phyloP scores from a whole-genome alignment of 2,888 invertebrate genomes.

The Tiphia femorata region DNA sequence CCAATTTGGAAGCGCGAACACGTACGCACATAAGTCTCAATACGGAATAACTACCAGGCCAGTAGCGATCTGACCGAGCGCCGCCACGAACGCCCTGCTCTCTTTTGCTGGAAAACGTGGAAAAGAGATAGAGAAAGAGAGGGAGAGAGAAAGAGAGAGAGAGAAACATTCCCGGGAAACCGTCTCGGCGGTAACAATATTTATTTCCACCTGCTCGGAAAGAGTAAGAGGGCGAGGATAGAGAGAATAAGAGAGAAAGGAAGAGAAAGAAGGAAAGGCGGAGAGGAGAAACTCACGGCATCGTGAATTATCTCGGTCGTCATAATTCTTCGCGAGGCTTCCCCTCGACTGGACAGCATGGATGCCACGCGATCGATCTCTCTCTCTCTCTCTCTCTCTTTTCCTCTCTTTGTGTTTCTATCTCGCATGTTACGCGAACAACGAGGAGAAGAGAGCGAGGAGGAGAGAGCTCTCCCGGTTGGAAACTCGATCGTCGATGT shows the following conservation, averaged over 20 bases:
- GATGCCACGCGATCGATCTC: neutral
- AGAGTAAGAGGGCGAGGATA: too few relatives aligned
- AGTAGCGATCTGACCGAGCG: slow-evolving; percentile 33
- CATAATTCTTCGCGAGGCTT: slow-evolving; percentile 10
- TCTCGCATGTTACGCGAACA: too few relatives aligned
- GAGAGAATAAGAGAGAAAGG: too few relatives aligned
- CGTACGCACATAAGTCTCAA: slow-evolving; percentile 45
- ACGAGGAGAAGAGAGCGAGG: neutral
- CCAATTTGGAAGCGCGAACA: slow-evolving; percentile 35
- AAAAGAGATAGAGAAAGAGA: neutral
- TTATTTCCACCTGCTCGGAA: too few relatives aligned
- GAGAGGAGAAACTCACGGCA: slow-evolving; percentile 2
- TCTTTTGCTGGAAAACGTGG: neutral
- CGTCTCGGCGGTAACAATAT: slow-evolving; percentile 3
- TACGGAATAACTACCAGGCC: slow-evolving; percentile 34
- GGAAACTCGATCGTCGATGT: too few relatives aligned
- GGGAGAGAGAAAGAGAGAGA: neutral
- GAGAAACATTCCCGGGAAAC: neutral
- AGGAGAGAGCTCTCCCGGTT: neutral
- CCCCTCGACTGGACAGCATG: slow-evolving; percentile 2
- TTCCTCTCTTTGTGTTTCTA: neutral
- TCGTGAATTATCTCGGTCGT: slow-evolving; percentile 19
- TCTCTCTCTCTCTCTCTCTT: neutral
- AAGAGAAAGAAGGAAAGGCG: neutral
- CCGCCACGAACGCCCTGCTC: neutral